Percentiles rank a stretch among this genome's conserved stretches.
phyloP scores from a whole-genome alignment of 2,113 vertebrate species.

The Eleginops maclovinus region DNA sequence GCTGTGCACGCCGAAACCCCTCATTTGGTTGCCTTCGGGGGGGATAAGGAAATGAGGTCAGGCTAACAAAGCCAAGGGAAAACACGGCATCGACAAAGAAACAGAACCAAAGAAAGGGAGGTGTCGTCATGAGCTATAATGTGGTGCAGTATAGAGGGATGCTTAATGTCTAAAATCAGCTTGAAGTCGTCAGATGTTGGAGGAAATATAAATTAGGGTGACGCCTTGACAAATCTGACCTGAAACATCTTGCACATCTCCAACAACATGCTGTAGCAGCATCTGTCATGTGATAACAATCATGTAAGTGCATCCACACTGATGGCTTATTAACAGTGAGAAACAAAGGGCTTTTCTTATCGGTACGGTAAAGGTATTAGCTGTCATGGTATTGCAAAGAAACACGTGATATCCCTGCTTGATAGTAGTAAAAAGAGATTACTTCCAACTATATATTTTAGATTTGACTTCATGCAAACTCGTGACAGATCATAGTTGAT shows the following conservation, averaged over 20 bases:
- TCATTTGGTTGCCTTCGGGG: constrained; percentile 64
- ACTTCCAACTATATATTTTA: neutral
- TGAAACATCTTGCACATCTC: constrained; percentile 27
- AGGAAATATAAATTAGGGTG: neutral
- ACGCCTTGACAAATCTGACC: constrained; percentile 35
- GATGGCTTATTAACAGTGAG: constrained; percentile 59
- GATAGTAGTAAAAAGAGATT: constrained; percentile 10
- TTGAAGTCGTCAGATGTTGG: neutral
- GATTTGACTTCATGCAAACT: constrained; percentile 33
- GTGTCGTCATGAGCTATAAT: constrained; percentile 1
- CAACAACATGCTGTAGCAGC: constrained; percentile 43
- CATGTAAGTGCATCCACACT: constrained; percentile 49
- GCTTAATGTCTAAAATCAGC: constrained; percentile 4
- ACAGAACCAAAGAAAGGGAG: constrained; percentile 21
- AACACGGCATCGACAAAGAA: constrained; percentile 43
- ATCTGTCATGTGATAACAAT: constrained; percentile 19
- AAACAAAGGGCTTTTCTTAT: constrained; percentile 1
- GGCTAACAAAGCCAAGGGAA: constrained; percentile 69
- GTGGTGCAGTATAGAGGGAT: neutral
- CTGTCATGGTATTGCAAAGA: constrained; percentile 18
- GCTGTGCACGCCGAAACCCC: constrained; percentile 56
- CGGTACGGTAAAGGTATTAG: constrained; percentile 17
- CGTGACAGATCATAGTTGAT: neutral
- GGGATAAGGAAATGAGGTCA: constrained; percentile 75
- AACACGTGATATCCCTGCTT: constrained; percentile 34